Base-by-base conservation (phyloP, 2,797 vertebrate genomes). In the Falco cherrug region DNA sequence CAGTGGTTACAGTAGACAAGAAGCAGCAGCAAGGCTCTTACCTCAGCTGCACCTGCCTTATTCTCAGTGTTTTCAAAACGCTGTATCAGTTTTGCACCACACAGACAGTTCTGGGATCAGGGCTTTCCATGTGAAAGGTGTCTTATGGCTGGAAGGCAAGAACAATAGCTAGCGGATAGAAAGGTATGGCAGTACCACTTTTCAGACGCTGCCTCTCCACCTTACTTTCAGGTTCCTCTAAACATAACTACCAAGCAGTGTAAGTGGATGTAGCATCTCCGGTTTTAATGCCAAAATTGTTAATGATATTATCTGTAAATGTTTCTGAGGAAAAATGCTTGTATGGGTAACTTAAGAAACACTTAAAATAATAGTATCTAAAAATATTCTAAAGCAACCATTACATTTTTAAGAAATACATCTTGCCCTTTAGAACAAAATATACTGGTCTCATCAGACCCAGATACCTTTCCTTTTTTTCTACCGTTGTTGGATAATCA, bases 401-500 rank as follows among this genome's bases (percentile, higher is more conserved):
- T 74, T 81, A 6, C 5, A 16, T 89, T 77, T 56, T 73, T 35
- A 89, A 88, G 67, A 92, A 95, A 65, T 43, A 5, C 6, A 54
- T 56, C n/a, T 64, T 70, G n/a, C 24, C 39, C 51, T 22, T 57
- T 24, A 59, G n/a, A 86, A 89, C 21, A 89, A 89, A 82, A 74
- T 35, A 56, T 14, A 26, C 10, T 17, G 18, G 43, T 57, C 85
- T 95, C 73, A 63, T 83, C 79, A 74, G 63, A 61, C 22, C 73
- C 20, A 75, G 39, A 39, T 74, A 77, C 70, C 92, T 85, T 71
- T 73, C 54, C 14, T 78, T 84, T 87, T 82, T 82, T 95, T 93
- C 37, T 51, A 24, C 61, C 39, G 92, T 94, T 98, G 94, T 96
- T 97, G 92, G 83, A 89, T 97, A 97, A 98, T 97, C 89, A 95